Evolutionary conservation across 2,113 vertebrate genomes (phyloP).

Genomic region (Leptocoma aspasia): DNA sequence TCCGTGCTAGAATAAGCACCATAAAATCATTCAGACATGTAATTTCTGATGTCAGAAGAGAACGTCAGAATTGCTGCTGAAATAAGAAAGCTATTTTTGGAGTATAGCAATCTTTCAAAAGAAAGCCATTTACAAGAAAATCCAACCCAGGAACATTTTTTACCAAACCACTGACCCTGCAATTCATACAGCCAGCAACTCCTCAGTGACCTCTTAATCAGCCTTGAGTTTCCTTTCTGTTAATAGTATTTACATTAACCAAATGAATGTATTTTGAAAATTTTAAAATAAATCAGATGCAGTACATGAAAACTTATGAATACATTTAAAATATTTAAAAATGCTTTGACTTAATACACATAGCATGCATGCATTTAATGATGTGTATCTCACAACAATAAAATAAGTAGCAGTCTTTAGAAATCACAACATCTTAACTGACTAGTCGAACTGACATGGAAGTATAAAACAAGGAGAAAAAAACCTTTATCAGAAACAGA

Average conservation of each 20-base stretch:
- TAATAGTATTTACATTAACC: neutral
- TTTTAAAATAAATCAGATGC: neutral
- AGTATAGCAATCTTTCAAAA: neutral
- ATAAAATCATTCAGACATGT: constrained; percentile 21
- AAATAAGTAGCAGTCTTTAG: constrained; percentile 9
- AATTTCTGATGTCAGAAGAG: constrained; percentile 58
- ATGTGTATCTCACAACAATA: neutral
- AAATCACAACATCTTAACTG: neutral
- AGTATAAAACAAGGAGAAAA: neutral
- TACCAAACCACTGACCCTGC: neutral
- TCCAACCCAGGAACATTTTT: neutral
- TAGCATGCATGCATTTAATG: neutral
- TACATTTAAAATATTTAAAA: neutral
- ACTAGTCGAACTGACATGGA: neutral
- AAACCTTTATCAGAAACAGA: neutral
- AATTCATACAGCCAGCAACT: neutral
- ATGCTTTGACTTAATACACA: neutral
- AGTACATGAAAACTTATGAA: neutral
- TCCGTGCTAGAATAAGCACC: constrained; percentile 18
- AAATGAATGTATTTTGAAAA: neutral
- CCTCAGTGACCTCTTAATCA: constrained; percentile 22
- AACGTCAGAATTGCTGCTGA: constrained; percentile 35
- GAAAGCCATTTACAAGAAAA: neutral
- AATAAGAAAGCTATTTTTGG: constrained; percentile 15
- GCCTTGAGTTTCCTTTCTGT: neutral